These are phyloP conservation scores for Bimastos eiseni DNA, from an alignment of 2,888 invertebrate genomes.

Conservation along the genomic window DNA sequence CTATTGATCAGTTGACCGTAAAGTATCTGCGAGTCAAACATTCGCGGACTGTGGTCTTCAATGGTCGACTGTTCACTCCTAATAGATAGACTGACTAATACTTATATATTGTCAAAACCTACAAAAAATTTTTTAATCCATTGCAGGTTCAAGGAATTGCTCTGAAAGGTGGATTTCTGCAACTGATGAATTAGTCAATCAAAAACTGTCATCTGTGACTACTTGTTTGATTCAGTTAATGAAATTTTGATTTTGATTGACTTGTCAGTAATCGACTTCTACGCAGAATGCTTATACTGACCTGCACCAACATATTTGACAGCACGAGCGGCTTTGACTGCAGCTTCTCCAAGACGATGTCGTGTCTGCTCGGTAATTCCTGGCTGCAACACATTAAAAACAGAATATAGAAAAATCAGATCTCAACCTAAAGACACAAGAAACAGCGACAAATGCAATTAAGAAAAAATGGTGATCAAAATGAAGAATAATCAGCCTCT, in stretches of 20 bases:
- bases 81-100: no score
- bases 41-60: no score
- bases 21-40: no score
- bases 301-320: constrained; percentile 97
- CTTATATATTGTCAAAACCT: no score
- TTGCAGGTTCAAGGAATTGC: no score
- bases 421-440: background rate
- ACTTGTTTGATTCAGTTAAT: no score
- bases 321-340: constrained; percentile 89
- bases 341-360: constrained; percentile 80
- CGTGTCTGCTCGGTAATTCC: constrained; percentile 79
- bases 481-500: background rate
- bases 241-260: background rate
- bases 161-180: no score
- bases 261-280: background rate
- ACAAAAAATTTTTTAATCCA: no score
- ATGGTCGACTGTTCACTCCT: no score
- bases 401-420: background rate
- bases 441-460: background rate
- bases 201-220: no score
- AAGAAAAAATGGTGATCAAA: background rate
- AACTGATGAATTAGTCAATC: no score
- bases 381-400: constrained; percentile 70
- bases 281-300: background rate
- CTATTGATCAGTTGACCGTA: no score